These are phyloP conservation scores for Xiphias gladius DNA, from an alignment of 2,113 vertebrate species.

Conservation along the genomic window DNA sequence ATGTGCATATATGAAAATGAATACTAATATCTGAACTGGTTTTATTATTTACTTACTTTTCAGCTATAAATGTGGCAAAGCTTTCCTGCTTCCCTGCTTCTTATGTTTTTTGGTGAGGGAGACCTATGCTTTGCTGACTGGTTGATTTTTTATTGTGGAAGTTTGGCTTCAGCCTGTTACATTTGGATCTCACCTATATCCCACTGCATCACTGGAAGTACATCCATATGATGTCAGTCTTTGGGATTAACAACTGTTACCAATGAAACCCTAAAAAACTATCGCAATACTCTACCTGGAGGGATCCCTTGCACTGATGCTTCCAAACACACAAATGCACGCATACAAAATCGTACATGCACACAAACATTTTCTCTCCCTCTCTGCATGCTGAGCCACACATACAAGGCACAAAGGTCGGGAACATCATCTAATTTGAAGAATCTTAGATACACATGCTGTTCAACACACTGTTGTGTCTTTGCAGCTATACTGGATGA, in stretches of 20 bases:
- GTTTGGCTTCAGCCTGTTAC: slow-evolving; percentile 46
- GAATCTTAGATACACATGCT: slow-evolving; percentile 39
- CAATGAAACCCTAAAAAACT: slow-evolving; percentile 59
- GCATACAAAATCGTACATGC: slow-evolving; percentile 15
- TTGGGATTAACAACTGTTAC: slow-evolving; percentile 77
- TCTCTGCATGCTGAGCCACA: slow-evolving; percentile 81
- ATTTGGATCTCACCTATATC: slow-evolving; percentile 38
- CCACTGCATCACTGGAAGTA: slow-evolving; percentile 49
- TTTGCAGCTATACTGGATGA: slow-evolving; percentile 71
- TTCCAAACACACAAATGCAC: slow-evolving; percentile 2
- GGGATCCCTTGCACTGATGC: slow-evolving; percentile 65
- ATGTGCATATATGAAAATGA: slow-evolving; percentile 13
- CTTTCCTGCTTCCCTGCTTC: neutral
- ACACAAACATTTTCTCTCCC: slow-evolving; percentile 60
- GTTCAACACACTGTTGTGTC: slow-evolving; percentile 45
- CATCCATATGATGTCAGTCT: slow-evolving; percentile 64
- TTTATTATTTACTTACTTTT: slow-evolving; percentile 36
- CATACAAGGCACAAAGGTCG: slow-evolving; percentile 76
- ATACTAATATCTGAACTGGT: slow-evolving; percentile 20
- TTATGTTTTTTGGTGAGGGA: neutral
- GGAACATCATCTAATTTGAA: slow-evolving; percentile 69
- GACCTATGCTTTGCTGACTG: slow-evolving; percentile 8
- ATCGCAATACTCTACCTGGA: slow-evolving; percentile 67
- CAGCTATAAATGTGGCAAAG: slow-evolving; percentile 24
- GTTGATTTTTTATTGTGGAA: slow-evolving; percentile 3